Evolutionary conservation across 2,113 vertebrate genomes (phyloP).

Genomic region (Onychostruthus taczanowskii): DNA sequence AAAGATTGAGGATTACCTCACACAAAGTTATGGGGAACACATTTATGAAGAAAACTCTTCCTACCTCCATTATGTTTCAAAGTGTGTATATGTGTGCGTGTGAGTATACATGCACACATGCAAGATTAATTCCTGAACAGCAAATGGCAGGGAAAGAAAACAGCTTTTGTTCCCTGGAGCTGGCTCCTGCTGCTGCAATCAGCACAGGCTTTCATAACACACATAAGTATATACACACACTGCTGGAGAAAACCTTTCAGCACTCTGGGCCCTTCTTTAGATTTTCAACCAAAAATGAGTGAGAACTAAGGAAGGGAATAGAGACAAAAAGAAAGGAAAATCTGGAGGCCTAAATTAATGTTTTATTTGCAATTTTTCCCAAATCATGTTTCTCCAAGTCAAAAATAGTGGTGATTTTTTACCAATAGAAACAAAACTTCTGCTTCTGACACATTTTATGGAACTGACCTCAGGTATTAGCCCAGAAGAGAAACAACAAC

Average conservation of each 20-base stretch:
- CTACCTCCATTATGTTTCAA: neutral
- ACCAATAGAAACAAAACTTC: neutral
- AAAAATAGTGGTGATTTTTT: neutral
- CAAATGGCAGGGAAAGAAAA: conserved; percentile 19
- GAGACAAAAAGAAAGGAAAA: neutral
- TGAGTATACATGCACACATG: neutral
- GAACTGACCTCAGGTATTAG: neutral
- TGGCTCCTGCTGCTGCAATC: conserved; percentile 64
- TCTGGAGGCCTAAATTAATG: neutral
- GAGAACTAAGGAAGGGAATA: neutral
- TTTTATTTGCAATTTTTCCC: neutral
- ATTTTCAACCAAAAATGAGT: conserved; percentile 12
- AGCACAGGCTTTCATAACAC: conserved; percentile 39
- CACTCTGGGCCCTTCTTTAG: conserved; percentile 5
- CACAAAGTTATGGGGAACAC: neutral
- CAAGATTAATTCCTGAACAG: conserved; percentile 44
- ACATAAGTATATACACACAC: conserved; percentile 10
- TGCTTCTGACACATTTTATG: neutral
- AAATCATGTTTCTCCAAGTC: neutral
- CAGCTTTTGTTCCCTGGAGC: conserved; percentile 55
- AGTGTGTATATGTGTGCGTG: too few relatives aligned
- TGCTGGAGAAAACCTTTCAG: conserved; percentile 51
- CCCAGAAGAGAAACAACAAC: neutral
- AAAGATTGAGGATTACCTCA: neutral
- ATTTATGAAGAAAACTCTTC: neutral